Conservation (phyloP, 2,113 vertebrate genomes). For the Dicrurus megarhynchus region DNA sequence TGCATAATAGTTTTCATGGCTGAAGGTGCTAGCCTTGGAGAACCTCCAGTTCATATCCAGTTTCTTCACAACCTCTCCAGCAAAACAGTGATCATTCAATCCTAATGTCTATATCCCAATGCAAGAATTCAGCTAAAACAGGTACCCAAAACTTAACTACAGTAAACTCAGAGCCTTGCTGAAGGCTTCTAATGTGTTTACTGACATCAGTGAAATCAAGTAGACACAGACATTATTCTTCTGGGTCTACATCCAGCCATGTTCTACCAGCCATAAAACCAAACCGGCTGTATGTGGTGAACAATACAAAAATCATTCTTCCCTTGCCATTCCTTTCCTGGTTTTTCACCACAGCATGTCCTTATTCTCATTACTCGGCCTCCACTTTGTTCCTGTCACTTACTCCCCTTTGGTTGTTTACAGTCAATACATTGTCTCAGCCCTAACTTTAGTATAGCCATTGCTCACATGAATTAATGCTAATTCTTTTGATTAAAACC, state of each 20-base stretch:
- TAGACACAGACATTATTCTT: background rate
- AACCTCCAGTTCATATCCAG: background rate
- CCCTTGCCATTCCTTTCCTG: background rate
- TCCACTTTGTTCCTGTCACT: background rate
- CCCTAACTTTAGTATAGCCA: background rate
- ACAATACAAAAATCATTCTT: background rate
- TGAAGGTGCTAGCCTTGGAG: background rate
- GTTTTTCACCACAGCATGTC: background rate
- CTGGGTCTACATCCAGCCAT: background rate
- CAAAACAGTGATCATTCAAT: background rate
- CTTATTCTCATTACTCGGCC: background rate
- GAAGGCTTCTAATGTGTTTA: background rate
- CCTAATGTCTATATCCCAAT: background rate
- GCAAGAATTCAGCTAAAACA: background rate
- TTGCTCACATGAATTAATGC: background rate
- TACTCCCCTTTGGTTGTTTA: background rate
- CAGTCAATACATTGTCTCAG: background rate
- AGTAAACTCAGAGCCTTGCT: background rate
- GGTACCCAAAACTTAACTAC: background rate
- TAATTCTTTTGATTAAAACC: background rate
- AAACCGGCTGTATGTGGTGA: background rate
- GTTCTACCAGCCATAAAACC: background rate
- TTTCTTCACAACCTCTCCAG: background rate
- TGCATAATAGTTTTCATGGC: background rate
- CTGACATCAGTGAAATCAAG: background rate